Evolutionary conservation across 53 echinoderm and acorn worm genomes (phyloP), one percentile per base, ranked within the genome.

Genomic region (Pentamera pediparva): DNA sequence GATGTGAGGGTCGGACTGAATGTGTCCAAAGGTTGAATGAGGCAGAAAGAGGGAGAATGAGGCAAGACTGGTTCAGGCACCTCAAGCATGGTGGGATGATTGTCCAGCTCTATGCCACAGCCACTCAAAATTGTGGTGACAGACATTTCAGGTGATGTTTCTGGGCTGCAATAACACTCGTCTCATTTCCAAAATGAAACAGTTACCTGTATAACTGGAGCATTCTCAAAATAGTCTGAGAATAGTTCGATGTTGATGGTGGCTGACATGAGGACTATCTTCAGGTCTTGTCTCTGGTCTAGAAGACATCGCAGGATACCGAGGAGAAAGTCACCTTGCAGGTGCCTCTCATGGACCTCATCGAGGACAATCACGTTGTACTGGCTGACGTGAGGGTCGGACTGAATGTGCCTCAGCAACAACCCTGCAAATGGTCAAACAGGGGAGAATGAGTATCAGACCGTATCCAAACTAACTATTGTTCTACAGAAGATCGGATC

Each of bases 241-340:
- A 94, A 94, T 39, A 94, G 80, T 34, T 56, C 82, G 45, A 94
- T 87, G 70, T 94, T 94, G 85, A 94, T 94, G 59, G 90, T 94
- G 12, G 94, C 94, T 3, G 94, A 94, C 94, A 94, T 94, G 34
- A 94, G 79, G 32, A 94, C 85, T 28, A 94, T 70, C 69, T 94
- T 94, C 51, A 94, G 81, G 69, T 94, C 94, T 3, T 81, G 43
- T 33, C 94, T 65, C 35, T 94, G 87, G 50, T 94, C 75, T 41
- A 94, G 76, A 34, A 94, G 70, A 56, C 90, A 90, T 20, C 90
- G 87, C 21, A 94, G 76, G 59, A 90, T 65, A n/a, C n/a, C 94
- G 22, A 94, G 79, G 59, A 90, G 87, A 80, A 94, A 94, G 55
- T 94, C 94, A 12, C 90, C 89, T 47, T 94, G 89, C 76, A 93